Base-by-base conservation (phyloP, 2,797 vertebrate species). In the Chelonia mydas region DNA sequence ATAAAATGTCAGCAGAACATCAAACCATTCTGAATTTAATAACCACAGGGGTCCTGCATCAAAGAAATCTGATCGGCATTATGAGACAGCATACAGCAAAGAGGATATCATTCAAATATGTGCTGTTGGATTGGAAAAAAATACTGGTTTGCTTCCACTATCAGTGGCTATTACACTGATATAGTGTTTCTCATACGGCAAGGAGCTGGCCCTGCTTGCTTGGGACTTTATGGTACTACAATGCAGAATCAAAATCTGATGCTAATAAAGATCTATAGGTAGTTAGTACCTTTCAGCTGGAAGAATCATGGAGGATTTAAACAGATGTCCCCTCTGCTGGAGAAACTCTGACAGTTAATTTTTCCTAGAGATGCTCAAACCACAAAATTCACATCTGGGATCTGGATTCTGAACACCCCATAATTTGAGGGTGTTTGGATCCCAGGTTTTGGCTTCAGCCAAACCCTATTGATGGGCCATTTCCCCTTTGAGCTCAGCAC, bases 91-190 rank as follows among this genome's bases (percentile, higher is more conserved):
- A 74, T 49, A 28, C 7, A 45, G 65, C 45, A 88, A 72, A 28
- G n/a, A 84, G 28, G 8, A 79, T 13, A 61, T 1, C 33, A 86
- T 81, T 41, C 74, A 81, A 53, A 53, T 4, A 5, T 1, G 6
- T 83, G 78, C 50, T 10, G 49, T 4, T 77, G 78, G 87, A 2
- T 87, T 59, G 90, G 91, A 95, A 84, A 23, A 92, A 94, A 84
- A 23, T 25, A 94, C 41, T 54, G 47, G 0, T 4, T 78, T 93
- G 86, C 86, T 92, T 79, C 74, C 53, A 2, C 23, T 74, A n/a
- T 50, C 78, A 72, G 37, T 33, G 15, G 47, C 53, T 31, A 59
- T 51, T 83, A 45, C 82, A 65, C 37, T 65, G 17, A 76, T 57
- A 45, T 0, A 0, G 4, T 47, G 16, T 55, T 92, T 83, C 57